A percentile compares a stretch with the other conserved stretches of the same genome.
phyloP scores from a whole-genome alignment of 2,797 vertebrate species.

The Propithecus perrieri region DNA sequence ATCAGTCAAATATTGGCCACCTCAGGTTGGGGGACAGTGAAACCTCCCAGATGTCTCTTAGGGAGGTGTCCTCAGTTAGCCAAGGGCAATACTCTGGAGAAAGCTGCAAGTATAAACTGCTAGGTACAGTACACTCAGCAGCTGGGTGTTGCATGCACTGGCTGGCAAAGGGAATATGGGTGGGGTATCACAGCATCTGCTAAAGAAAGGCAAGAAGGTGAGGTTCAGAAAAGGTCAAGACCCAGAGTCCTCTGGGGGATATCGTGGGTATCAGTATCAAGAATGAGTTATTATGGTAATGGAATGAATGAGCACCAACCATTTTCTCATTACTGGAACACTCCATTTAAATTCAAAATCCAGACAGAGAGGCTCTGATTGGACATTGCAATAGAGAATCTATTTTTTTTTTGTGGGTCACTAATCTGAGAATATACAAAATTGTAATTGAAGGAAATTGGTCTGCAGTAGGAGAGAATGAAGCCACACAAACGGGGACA shows the following conservation, averaged over 20 bases:
- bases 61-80: neutral
- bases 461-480: slow-evolving; percentile 13
- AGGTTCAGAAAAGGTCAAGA: neutral
- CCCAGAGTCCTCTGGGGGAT: neutral
- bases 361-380: neutral
- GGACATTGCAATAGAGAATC: neutral
- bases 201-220: neutral
- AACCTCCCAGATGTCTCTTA: neutral
- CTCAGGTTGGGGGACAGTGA: neutral
- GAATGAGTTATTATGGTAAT: neutral
- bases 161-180: neutral
- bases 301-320: neutral
- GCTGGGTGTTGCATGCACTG: neutral
- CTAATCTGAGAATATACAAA: neutral
- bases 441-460: neutral
- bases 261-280: neutral
- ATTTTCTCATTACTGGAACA: neutral
- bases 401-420: neutral
- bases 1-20: neutral
- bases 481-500: neutral
- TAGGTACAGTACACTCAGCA: neutral
- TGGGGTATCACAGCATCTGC: neutral
- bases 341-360: slow-evolving; percentile 19
- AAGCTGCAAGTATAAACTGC: neutral
- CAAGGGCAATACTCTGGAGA: neutral